These are phyloP conservation scores for Gorsachius magnificus DNA, from an alignment of 2,797 vertebrate genomes.

Conservation along the genomic window DNA sequence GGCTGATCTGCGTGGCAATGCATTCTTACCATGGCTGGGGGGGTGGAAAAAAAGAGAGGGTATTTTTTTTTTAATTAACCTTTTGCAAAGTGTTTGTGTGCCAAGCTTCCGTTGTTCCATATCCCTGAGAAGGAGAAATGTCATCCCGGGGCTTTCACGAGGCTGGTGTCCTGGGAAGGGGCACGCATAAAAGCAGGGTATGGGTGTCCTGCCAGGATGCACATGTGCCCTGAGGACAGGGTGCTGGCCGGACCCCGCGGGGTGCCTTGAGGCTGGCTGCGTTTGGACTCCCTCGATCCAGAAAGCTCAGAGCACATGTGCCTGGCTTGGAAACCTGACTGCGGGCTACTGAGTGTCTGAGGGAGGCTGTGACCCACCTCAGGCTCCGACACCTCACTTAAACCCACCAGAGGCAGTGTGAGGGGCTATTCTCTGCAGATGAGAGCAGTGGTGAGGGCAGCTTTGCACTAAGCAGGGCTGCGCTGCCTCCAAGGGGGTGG, in stretches of 20 bases:
- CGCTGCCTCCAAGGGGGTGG: background rate
- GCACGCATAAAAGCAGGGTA: background rate
- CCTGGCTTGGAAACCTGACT: background rate
- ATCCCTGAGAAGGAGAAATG: background rate
- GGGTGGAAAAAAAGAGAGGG: background rate
- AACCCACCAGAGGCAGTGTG: background rate
- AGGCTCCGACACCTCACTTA: background rate
- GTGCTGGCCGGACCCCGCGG: background rate
- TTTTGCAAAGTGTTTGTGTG: background rate
- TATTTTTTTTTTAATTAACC: background rate
- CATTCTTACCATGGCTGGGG: background rate
- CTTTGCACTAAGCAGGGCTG: background rate
- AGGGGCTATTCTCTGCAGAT: background rate
- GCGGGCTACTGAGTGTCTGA: background rate
- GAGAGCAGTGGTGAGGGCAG: background rate
- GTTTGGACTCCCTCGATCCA: background rate
- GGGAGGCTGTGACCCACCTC: background rate
- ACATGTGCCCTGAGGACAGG: background rate
- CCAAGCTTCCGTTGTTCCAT: background rate
- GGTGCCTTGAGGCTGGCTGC: background rate
- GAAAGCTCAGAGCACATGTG: background rate
- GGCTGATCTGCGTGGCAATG: background rate
- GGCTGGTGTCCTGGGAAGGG: background rate
- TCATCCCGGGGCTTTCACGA: background rate
- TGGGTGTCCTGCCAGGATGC: background rate